phyloP scores from a whole-genome alignment of 2,888 invertebrate species.

The Coenonympha arcania region DNA sequence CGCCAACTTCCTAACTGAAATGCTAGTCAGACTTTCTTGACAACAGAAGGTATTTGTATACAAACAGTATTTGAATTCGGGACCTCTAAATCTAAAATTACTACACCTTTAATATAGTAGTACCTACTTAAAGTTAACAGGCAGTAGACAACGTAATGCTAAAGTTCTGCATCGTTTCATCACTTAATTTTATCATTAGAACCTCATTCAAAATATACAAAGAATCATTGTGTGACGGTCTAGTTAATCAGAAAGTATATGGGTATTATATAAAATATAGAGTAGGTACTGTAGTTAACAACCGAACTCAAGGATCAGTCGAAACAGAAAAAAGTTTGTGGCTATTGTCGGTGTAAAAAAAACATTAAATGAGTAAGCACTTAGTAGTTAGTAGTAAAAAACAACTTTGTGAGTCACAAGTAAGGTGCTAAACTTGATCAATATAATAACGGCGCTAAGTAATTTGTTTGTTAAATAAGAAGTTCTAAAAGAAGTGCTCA shows the following conservation, averaged over 20 bases:
- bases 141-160: conserved; percentile 10
- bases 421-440: too few species aligned
- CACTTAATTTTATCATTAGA: conserved; percentile 12
- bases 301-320: neutral
- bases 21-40: too few species aligned
- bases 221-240: neutral
- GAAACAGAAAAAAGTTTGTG: neutral
- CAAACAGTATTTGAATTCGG: too few species aligned
- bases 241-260: conserved; percentile 1
- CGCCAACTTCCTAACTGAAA: too few species aligned
- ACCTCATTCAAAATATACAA: neutral
- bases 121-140: conserved; percentile 16
- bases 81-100: too few species aligned
- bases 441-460: too few species aligned
- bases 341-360: neutral
- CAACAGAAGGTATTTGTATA: too few species aligned
- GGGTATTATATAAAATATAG: neutral
- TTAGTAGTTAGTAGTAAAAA: too few species aligned
- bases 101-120: conserved; percentile 15
- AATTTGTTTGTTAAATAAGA: too few species aligned
- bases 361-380: too few species aligned
- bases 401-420: too few species aligned
- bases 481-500: too few species aligned
- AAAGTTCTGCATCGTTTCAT: conserved; percentile 14
- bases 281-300: neutral